Conservation (phyloP, 1,140 invertebrate genomes). For the Paralvinella palmiformis region DNA sequence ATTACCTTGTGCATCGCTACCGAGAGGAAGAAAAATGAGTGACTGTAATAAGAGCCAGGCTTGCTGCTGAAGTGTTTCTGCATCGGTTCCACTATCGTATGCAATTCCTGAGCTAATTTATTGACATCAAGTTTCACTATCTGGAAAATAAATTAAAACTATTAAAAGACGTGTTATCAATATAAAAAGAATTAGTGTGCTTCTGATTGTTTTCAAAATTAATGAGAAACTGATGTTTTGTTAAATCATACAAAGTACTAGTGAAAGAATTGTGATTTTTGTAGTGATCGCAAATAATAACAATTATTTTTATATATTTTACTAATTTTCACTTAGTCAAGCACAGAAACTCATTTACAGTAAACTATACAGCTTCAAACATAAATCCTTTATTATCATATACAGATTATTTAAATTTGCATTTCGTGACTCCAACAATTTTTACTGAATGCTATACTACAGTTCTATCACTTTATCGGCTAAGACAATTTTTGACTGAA, state of each 20-base stretch:
- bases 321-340: background rate
- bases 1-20: constrained; percentile 68
- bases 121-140: constrained; percentile 61
- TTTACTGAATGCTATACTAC: background rate
- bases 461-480: background rate
- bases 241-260: no score
- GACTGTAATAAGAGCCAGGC: constrained; percentile 74
- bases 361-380: background rate
- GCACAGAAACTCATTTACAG: background rate
- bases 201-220: no score
- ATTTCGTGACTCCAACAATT: background rate
- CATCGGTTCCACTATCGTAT: constrained; percentile 63
- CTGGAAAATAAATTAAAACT: constrained; percentile 45
- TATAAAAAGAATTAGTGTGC: no score
- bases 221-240: no score
- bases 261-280: background rate
- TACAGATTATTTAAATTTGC: background rate
- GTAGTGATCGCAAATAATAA: background rate
- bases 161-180: no score
- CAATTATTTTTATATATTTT: constrained; percentile 1
- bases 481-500: no score
- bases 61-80: constrained; percentile 70
- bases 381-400: no score
- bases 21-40: constrained; percentile 75
- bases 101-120: constrained; percentile 56